phyloP scores from a whole-genome alignment of 2,888 invertebrate genomes.

The Tiliacea aurago region DNA sequence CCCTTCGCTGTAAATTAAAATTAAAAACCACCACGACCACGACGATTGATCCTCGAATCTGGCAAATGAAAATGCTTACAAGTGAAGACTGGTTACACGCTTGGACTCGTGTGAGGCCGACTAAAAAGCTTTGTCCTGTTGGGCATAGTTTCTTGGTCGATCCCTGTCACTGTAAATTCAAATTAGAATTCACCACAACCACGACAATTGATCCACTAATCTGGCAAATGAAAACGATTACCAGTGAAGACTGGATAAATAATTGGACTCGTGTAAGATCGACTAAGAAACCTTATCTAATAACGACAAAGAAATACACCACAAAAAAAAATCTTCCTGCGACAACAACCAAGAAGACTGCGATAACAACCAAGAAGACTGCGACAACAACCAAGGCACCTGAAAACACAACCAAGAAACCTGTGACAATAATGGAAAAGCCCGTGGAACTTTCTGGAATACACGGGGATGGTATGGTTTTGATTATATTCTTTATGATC shows the following conservation, averaged over 20 bases:
- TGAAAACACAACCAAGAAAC: background rate
- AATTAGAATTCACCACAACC: no score
- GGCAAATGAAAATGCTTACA: background rate
- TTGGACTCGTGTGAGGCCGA: conserved; percentile 7
- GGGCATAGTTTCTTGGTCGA: no score
- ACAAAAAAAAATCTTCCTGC: background rate
- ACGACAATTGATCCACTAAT: background rate
- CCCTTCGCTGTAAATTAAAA: conserved; percentile 4
- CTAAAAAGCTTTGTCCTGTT: background rate
- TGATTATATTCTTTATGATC: conserved; percentile 6
- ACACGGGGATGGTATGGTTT: conserved; percentile 12
- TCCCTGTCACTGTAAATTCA: no score
- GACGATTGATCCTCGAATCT: background rate
- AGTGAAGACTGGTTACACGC: background rate
- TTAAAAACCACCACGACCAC: background rate
- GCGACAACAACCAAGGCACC: background rate
- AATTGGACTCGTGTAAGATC: background rate
- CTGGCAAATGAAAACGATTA: background rate
- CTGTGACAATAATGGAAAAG: background rate
- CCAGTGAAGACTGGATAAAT: background rate
- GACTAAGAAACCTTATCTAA: background rate
- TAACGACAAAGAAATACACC: background rate
- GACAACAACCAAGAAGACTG: background rate
- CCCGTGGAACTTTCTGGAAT: background rate
- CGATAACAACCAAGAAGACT: background rate